Percentiles rank a stretch among this genome's conserved stretches.
Conservation (phyloP, 2,113 vertebrate species). For the Xenotilapia flavipinnis region DNA sequence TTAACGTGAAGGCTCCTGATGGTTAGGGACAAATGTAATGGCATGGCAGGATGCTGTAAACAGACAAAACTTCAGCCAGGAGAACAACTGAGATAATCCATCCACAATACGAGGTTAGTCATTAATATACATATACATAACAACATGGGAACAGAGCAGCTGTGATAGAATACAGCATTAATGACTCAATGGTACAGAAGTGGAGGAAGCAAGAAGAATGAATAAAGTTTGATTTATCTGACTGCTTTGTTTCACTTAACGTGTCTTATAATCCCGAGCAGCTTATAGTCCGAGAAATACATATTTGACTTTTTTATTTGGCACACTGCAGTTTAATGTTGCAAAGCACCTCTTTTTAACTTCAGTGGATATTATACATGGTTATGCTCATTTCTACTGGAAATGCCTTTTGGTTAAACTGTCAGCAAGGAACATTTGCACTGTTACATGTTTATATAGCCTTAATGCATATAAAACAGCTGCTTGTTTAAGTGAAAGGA, state of each 20-base stretch:
- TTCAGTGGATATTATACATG: background rate
- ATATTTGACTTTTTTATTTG: accelerated
- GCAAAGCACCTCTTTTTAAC: accelerated
- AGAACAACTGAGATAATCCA: background rate
- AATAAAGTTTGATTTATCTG: accelerated
- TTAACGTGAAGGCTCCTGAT: too few relatives aligned
- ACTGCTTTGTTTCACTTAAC: accelerated
- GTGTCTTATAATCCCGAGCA: accelerated
- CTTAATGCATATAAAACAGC: accelerated
- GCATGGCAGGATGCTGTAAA: too few relatives aligned
- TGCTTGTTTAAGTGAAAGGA: accelerated
- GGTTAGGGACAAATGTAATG: accelerated
- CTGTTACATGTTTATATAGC: accelerated
- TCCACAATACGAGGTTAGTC: accelerated
- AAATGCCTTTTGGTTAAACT: background rate
- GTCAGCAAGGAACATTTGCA: accelerated
- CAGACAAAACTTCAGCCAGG: accelerated
- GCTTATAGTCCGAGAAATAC: accelerated
- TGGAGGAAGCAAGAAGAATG: background rate
- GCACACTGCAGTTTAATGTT: background rate
- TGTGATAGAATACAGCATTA: accelerated
- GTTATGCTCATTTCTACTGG: background rate
- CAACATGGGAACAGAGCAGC: accelerated
- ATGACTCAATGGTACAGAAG: accelerated
- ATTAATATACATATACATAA: background rate